Conservation (phyloP, 2,888 invertebrate species). For the Epistrophe eligans region DNA sequence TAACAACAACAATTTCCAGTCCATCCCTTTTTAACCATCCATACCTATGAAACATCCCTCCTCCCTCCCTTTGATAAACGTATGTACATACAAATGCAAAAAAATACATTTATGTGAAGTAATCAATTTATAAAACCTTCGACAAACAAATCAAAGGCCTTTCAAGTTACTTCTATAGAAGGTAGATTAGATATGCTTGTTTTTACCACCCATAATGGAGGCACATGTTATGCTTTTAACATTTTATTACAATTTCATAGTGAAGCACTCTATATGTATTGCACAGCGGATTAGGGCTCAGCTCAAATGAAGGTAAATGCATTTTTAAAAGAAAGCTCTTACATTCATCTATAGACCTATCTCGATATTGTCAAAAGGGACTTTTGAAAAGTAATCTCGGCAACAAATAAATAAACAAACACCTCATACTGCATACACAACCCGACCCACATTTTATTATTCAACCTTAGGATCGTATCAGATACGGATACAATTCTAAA, state of each 20-base stretch:
- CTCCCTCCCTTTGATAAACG: too few relatives aligned
- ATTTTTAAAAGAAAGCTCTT: conserved; percentile 3
- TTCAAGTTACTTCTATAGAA: neutral
- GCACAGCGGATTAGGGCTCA: conserved; percentile 4
- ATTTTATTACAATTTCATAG: conserved; percentile 7
- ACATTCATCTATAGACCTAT: neutral
- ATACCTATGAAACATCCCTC: neutral
- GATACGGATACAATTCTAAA: conserved; percentile 19
- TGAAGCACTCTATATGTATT: neutral
- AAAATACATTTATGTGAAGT: neutral
- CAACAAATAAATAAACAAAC: conserved; percentile 31
- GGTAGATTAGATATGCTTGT: neutral
- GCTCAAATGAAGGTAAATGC: neutral
- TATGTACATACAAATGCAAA: neutral
- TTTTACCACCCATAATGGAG: neutral
- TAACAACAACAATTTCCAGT: neutral
- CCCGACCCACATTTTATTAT: conserved; percentile 8
- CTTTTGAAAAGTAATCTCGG: conserved; percentile 17
- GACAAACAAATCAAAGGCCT: neutral
- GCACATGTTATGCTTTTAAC: conserved; percentile 4
- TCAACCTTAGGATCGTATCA: neutral
- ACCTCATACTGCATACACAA: neutral
- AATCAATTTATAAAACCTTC: conserved; percentile 14
- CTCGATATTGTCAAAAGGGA: neutral
- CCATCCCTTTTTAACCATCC: neutral